Conservation (phyloP, 2,888 invertebrate species). For the Drosophila acutilabella region DNA sequence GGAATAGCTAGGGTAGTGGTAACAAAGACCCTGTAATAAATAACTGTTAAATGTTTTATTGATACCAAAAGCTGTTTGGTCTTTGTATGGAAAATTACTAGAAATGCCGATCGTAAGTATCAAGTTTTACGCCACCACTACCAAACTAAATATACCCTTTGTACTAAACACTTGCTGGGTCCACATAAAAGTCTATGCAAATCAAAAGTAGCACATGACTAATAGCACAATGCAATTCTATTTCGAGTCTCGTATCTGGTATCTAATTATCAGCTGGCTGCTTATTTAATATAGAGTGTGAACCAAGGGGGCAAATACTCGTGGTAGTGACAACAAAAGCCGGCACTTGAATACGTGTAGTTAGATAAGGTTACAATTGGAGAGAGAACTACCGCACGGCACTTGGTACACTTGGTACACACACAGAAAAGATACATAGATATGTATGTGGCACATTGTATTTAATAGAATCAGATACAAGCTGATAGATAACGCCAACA, state of each 20-base stretch:
- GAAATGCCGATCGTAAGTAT: too few species aligned
- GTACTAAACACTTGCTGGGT: background rate
- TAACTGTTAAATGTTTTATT: too few species aligned
- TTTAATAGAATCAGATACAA: conserved; percentile 29
- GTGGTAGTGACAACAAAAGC: conserved; percentile 34
- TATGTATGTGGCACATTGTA: conserved; percentile 9
- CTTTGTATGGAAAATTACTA: too few species aligned
- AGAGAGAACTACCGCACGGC: conserved; percentile 34
- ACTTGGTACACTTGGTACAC: conserved; percentile 17
- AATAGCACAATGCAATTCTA: conserved; percentile 44
- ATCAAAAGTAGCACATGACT: conserved; percentile 55
- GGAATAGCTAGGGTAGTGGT: background rate
- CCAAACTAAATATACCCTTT: background rate
- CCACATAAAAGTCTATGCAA: conserved; percentile 26
- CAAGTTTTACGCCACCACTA: too few species aligned
- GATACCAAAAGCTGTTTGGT: too few species aligned
- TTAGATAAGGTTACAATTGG: conserved; percentile 29
- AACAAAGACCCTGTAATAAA: background rate
- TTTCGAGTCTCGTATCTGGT: conserved; percentile 13
- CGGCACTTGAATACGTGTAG: conserved; percentile 17
- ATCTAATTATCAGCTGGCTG: conserved; percentile 52
- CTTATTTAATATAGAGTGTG: conserved; percentile 63
- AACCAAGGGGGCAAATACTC: conserved; percentile 49
- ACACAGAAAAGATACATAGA: background rate
- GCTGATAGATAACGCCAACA: conserved; percentile 42